phyloP scores from a whole-genome alignment of 2,888 invertebrate species.

The Ceraclea dissimilis region DNA sequence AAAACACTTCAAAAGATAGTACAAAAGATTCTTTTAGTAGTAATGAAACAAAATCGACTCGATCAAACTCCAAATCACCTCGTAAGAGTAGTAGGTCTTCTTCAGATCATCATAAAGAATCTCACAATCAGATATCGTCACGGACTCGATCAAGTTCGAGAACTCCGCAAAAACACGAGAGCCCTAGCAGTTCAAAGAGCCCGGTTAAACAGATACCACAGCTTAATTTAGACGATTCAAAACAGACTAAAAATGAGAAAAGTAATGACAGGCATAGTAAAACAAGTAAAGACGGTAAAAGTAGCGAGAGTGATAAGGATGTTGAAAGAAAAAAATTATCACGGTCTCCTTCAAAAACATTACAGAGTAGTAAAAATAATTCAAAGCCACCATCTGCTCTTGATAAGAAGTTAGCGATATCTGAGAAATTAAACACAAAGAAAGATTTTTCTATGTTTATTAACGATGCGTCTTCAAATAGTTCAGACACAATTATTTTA shows the following conservation, averaged over 20 bases:
- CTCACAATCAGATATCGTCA: neutral
- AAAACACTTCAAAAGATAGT: too few species aligned
- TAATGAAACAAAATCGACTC: too few species aligned
- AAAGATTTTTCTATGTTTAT: constrained; percentile 21
- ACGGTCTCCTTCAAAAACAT: neutral
- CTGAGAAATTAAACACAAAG: constrained; percentile 12
- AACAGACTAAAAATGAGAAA: too few species aligned
- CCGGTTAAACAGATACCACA: too few species aligned
- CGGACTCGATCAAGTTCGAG: constrained; percentile 1
- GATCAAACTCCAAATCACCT: too few species aligned
- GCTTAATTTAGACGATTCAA: too few species aligned
- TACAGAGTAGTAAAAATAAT: neutral
- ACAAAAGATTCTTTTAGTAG: too few species aligned
- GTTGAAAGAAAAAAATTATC: neutral
- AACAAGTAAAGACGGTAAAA: neutral
- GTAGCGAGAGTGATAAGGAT: neutral
- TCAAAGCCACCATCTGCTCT: neutral
- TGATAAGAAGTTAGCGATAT: constrained; percentile 8
- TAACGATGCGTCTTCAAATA: constrained; percentile 1
- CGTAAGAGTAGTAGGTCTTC: too few species aligned
- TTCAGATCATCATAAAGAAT: too few species aligned
- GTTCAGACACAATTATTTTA: neutral
- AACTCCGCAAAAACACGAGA: constrained; percentile 1
- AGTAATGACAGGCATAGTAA: neutral
- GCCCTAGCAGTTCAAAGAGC: neutral